Base-by-base conservation (phyloP, 2,888 invertebrate genomes). In the Uropetala carovei region DNA sequence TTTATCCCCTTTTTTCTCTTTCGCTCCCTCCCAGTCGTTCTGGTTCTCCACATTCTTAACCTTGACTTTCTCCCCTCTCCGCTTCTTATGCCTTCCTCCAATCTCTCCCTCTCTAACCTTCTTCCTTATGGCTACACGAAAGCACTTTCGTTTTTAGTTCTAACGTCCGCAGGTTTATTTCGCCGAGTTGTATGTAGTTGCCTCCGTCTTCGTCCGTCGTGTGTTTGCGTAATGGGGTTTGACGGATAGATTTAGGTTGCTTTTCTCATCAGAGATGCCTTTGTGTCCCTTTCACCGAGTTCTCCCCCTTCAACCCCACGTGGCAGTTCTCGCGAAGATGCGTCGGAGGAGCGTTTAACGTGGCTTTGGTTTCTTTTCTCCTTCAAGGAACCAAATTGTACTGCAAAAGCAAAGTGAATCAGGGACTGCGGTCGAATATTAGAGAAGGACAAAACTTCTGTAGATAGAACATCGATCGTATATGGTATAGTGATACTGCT, bases 31-130 rank as follows among this genome's bases (percentile, higher is more conserved):
- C 43, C 22, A 7, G 82, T 13, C 82, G 83, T n/a, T 83, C 57
- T 57, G 56, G 83, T 56, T 83, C 56, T 43, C 56, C 56, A 83
- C 57, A 18, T 57, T 60, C 68, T 60, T 89, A 89, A 68, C 68
- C 64, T 89, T 89, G 68, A 89, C 16, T 56, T 43, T 11, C 22
- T 13, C 13, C 75, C 27, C 9, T 16, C 18, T 60, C 59, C 5
- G 4, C 43, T 43, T 43, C 16, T 16, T 9, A 13, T 18, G 16
- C 64, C n/a, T 27, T 11, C n/a, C 22, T 13, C 13, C 75, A 2
- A 0, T 16, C 18, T 60, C 59, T 16, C 8, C 64, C 64, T 43
- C 16, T 18, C 5, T 18, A 11, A 13, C 64, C n/a, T 27, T 11
- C 56, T 9, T 43, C 43, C 43, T 43, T 43, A 43, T 43, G 43